Conservation (phyloP, 2,888 invertebrate genomes). For the Drosophila nigritarsus region DNA sequence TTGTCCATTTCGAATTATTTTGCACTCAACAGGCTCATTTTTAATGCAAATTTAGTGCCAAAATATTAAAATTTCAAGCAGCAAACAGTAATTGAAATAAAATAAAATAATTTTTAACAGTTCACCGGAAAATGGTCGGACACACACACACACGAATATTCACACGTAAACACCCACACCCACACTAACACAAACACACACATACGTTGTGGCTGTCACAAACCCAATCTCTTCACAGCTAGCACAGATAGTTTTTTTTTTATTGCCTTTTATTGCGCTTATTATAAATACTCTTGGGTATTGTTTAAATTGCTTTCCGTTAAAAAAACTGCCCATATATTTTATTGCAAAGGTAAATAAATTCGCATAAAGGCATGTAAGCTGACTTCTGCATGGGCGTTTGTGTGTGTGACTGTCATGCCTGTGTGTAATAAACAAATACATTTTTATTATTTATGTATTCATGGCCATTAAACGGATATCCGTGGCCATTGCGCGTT, state of each 20-base stretch:
- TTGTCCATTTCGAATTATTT: constrained; percentile 1
- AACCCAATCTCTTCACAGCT: constrained; percentile 66
- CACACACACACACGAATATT: constrained; percentile 23
- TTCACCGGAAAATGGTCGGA: constrained; percentile 77
- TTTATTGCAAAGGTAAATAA: constrained; percentile 78
- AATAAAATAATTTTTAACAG: constrained; percentile 78
- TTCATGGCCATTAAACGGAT: constrained; percentile 82
- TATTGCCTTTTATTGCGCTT: constrained; percentile 66
- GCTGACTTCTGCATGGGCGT: constrained; percentile 48
- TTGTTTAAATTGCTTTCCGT: constrained; percentile 79
- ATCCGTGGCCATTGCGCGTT: constrained; percentile 79
- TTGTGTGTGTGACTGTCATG: constrained; percentile 28
- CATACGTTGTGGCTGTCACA: constrained; percentile 30
- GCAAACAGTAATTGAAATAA: constrained; percentile 70
- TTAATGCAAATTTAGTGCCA: constrained; percentile 24
- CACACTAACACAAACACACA: background rate
- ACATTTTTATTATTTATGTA: constrained; percentile 82
- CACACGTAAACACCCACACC: background rate
- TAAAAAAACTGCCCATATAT: constrained; percentile 60
- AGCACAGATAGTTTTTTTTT: constrained; percentile 65
- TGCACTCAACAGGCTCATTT: constrained; percentile 15
- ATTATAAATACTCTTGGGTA: constrained; percentile 74
- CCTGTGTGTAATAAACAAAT: constrained; percentile 76
- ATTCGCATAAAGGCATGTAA: constrained; percentile 69
- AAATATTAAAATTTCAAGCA: constrained; percentile 38